Base-by-base conservation (phyloP, 2,113 vertebrate genomes). In the Gnathochromis pfefferi region DNA sequence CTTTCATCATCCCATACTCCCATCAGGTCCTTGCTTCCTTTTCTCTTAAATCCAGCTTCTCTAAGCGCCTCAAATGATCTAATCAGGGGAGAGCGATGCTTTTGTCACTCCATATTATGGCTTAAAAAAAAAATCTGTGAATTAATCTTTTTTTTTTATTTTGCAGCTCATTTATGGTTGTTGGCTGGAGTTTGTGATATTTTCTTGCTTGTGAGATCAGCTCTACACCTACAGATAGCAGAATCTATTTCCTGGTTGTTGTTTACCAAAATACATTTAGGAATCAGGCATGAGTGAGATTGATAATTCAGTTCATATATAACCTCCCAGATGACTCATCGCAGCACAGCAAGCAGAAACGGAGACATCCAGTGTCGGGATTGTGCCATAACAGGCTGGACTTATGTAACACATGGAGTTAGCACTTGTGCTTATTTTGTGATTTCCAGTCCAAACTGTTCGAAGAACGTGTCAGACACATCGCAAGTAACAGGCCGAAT, bases 341-440 rank as follows among this genome's bases (percentile, higher is more conserved):
- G 7, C 60, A n/a, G 80, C 65, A 31, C 35, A 58, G 88, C 60
- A 63, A 28, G 53, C 35, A 81, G 81, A 73, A 94, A 87, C 88
- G 88, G 93, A 90, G 94, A 89, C 94, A 93, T 88, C 95, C 87
- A 94, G 94, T 90, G 95, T 85, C 65, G 47, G 58, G 70, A 28
- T 26, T 26, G 35, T 81, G 68, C n/a, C 45, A 85, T 11, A 68
- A 85, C 89, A 91, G 10, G 9, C 7, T 17, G 23, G 7, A 73
- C 89, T 95, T 95, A 95, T 89, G 93, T 94, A 95, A 96, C 93
- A 92, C 81, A 85, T 89, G 51, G 91, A 89, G 81, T 90, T 93
- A 86, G 90, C 63, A 23, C 89, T 81, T 84, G 35, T 49, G 81
- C 70, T 92, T 60, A 65, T 83, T 80, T 79, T 91, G 87, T 85